phyloP scores from a whole-genome alignment of 2,113 vertebrate genomes.

The Donacobius atricapilla region DNA sequence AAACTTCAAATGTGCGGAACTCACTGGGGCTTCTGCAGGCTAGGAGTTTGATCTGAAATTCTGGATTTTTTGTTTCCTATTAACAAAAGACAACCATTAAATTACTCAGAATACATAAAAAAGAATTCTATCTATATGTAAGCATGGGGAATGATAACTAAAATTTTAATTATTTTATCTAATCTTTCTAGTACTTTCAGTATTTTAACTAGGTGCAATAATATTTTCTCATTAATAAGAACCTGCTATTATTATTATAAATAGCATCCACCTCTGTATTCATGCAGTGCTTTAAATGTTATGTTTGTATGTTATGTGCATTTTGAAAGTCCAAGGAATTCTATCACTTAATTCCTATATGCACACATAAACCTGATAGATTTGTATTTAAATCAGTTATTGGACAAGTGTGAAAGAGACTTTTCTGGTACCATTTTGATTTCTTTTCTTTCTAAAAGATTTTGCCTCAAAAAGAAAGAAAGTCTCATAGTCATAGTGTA shows the following conservation, averaged over 20 bases:
- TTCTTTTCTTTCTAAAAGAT: background rate
- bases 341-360: background rate
- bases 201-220: background rate
- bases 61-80: background rate
- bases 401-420: background rate
- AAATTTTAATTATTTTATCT: background rate
- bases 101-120: background rate
- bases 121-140: background rate
- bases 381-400: background rate
- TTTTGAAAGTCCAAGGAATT: background rate
- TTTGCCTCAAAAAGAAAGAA: background rate
- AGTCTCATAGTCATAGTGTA: background rate
- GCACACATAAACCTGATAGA: background rate
- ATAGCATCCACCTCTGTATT: background rate
- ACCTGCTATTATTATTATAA: background rate
- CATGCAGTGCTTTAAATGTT: background rate
- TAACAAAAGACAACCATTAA: background rate
- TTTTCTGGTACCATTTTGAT: background rate
- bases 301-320: background rate
- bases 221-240: background rate
- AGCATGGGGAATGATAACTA: background rate
- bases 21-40: background rate
- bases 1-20: background rate
- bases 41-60: background rate
- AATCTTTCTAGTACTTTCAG: background rate